Evolutionary conservation across 2,888 invertebrate species (phyloP).

Genomic region (Euplagia quadripunctaria): DNA sequence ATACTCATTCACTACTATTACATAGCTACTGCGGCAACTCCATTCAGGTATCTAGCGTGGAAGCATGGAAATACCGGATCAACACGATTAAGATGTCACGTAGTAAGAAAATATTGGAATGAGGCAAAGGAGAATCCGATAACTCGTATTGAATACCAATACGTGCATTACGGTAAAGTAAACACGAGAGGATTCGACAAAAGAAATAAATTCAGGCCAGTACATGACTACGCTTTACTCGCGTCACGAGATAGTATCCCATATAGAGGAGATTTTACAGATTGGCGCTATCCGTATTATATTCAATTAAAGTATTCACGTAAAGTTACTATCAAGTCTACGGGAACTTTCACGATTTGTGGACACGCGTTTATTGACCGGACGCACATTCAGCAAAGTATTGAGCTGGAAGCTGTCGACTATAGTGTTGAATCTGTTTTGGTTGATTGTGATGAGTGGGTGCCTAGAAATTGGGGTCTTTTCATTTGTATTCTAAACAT

Average conservation of each 20-base stretch:
- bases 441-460: slow-evolving; percentile 2
- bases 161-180: background rate
- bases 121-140: background rate
- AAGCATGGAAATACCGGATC: background rate
- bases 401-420: background rate
- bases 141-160: background rate
- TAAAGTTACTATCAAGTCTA: background rate
- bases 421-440: background rate
- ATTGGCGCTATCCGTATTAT: background rate
- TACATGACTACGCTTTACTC: background rate
- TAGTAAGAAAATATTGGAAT: background rate
- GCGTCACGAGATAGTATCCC: background rate
- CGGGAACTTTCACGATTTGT: background rate
- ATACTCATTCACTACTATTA: slow-evolving; percentile 22
- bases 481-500: slow-evolving; percentile 1
- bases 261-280: background rate
- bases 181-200: background rate
- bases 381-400: background rate
- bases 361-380: slow-evolving; percentile 1
- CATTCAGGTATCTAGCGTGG: background rate
- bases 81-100: background rate
- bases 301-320: background rate
- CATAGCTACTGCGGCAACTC: background rate
- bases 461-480: background rate
- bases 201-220: background rate